phyloP scores from a whole-genome alignment of 2,797 vertebrate species.

The Linurgus olivaceus region DNA sequence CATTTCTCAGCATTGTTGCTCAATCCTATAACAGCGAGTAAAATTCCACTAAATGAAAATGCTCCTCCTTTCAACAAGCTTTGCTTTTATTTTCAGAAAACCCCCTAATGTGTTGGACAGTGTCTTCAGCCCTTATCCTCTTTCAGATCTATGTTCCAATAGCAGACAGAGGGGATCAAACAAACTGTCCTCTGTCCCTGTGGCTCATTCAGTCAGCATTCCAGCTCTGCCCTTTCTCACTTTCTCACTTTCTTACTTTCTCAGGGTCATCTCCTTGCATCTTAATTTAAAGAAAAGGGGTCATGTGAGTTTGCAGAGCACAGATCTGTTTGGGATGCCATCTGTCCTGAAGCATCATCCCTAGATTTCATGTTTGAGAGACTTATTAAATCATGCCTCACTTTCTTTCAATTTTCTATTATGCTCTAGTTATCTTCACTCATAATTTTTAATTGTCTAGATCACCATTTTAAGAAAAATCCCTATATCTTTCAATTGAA shows the following conservation, averaged over 20 bases:
- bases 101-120: background rate
- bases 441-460: background rate
- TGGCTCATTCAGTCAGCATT: background rate
- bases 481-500: background rate
- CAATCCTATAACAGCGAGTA: background rate
- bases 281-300: background rate
- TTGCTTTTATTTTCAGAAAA: background rate
- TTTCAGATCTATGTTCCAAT: background rate
- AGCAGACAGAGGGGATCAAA: background rate
- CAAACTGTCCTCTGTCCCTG: background rate
- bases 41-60: background rate
- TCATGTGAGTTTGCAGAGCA: conserved; percentile 14
- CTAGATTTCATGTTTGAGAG: background rate
- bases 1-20: background rate
- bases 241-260: background rate
- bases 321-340: background rate
- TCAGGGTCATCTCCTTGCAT: conserved; percentile 8
- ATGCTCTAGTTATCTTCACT: background rate
- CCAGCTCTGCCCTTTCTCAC: background rate
- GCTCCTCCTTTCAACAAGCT: background rate
- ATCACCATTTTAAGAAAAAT: background rate
- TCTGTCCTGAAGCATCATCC: background rate
- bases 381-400: background rate
- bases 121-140: background rate
- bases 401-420: background rate